Evolutionary conservation across 2,113 vertebrate species (phyloP).

Genomic region (Dascyllus trimaculatus): DNA sequence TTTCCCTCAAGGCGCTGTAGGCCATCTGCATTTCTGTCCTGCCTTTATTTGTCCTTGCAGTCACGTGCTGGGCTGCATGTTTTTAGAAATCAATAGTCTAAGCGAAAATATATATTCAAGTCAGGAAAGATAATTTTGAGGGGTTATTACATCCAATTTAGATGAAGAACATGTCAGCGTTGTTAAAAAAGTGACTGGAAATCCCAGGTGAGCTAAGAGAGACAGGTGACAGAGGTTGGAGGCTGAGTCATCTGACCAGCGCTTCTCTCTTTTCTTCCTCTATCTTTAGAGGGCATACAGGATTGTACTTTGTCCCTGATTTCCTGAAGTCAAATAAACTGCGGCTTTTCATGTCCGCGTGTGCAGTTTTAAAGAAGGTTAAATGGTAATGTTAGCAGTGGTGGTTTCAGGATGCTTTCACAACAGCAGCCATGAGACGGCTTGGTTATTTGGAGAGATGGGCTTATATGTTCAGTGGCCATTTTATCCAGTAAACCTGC

Average conservation of each 20-base stretch:
- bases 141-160: neutral
- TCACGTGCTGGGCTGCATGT: constrained; percentile 1
- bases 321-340: neutral
- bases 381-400: neutral
- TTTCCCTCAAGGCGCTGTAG: neutral
- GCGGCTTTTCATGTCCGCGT: neutral
- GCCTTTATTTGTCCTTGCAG: constrained; percentile 15
- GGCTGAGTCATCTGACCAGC: constrained; percentile 23
- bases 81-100: neutral
- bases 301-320: neutral
- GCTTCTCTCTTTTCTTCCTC: constrained; percentile 4
- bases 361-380: constrained; percentile 1
- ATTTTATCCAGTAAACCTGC: too few species aligned
- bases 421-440: too few species aligned
- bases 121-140: neutral
- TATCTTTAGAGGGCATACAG: neutral
- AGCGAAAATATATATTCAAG: constrained; percentile 3
- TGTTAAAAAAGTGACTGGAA: neutral
- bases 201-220: neutral
- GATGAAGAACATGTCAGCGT: constrained; percentile 3
- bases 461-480: too few species aligned
- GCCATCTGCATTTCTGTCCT: constrained; percentile 12
- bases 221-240: constrained; percentile 4
- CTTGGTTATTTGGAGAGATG: too few species aligned
- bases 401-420: neutral